phyloP scores from a whole-genome alignment of 2,113 vertebrate species.

The Uria lomvia region DNA sequence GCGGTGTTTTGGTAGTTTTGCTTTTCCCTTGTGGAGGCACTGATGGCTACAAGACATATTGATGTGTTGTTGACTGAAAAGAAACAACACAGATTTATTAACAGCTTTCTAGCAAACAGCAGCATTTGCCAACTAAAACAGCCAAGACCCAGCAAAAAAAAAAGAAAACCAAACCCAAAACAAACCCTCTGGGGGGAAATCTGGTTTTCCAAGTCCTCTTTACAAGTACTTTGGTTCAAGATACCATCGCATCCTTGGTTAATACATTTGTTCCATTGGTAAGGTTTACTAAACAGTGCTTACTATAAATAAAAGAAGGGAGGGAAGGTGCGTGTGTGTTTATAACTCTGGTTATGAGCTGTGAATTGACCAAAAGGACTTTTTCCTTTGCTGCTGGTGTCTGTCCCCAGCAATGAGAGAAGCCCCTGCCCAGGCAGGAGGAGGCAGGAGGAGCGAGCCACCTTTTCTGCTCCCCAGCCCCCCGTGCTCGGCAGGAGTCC shows the following conservation, averaged over 20 bases:
- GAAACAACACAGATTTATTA: background rate
- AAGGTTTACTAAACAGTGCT: background rate
- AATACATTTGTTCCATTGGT: background rate
- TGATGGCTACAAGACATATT: background rate
- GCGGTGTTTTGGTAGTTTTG: background rate
- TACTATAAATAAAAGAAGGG: background rate
- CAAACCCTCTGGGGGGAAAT: background rate
- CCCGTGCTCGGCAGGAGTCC: fast-evolving
- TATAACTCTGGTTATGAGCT: background rate
- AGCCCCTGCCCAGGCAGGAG: background rate
- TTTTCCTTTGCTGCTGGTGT: background rate
- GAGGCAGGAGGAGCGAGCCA: background rate
- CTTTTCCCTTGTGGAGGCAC: background rate
- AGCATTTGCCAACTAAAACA: background rate
- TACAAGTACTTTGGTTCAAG: background rate
- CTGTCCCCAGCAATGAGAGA: background rate
- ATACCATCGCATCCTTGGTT: background rate
- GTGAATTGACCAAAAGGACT: background rate
- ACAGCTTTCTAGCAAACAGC: background rate
- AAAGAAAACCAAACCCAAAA: background rate
- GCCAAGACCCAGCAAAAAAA: background rate
- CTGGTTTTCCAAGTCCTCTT: background rate
- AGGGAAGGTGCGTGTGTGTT: background rate
- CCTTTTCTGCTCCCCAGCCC: background rate
- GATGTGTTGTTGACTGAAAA: background rate